Base-by-base conservation (phyloP, 2,888 invertebrate genomes). In the Zygogramma bicolorata region DNA sequence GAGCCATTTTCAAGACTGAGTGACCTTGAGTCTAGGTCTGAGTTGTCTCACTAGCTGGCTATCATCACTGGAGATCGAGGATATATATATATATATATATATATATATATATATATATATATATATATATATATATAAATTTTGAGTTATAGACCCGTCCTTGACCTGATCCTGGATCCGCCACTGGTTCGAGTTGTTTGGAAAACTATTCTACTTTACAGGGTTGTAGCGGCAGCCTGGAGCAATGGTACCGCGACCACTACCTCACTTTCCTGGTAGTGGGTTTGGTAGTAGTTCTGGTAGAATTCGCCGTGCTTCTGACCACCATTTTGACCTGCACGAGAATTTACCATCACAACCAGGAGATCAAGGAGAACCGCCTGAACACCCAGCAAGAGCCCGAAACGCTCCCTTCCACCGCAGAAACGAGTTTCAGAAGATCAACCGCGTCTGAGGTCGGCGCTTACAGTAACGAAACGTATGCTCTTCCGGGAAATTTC, bases 201-300 rank as follows among this genome's bases (percentile, higher is more conserved):
- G 1, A 13, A 34, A 25, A 29, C 22, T 49, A 10, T 59, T 10
- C 31, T 20, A 27, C 22, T 2, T 49, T 88, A 49, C 86, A 93
- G 93, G 93, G 94, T 22, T 95, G 95, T 78, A 86, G 92, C 57
- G 89, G 88, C 31, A 90, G 90, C 84, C 86, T 95, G 68, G 93
- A 94, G 84, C 90, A 90, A 71, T 95, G 95, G 95, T 93, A 93
- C 82, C 90, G 93, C 69, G 90, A 93, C 71, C 95, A 95, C 78
- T 94, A 93, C 79, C 85, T 92, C 27, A 87, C 93, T 40, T 90
- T 95, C 78, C 88, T 95, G 81, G 88, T 90, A 3, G 90, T 91
- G 20, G 90, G 93, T 20, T 88, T 95, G 66, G 87, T 92, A 1
- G 87, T 93, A 20, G 92, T 93, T 0, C 84, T 94, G n/a, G 90